Evolutionary conservation across 2,113 vertebrate genomes (phyloP).

Genomic region (Vicugna pacos): DNA sequence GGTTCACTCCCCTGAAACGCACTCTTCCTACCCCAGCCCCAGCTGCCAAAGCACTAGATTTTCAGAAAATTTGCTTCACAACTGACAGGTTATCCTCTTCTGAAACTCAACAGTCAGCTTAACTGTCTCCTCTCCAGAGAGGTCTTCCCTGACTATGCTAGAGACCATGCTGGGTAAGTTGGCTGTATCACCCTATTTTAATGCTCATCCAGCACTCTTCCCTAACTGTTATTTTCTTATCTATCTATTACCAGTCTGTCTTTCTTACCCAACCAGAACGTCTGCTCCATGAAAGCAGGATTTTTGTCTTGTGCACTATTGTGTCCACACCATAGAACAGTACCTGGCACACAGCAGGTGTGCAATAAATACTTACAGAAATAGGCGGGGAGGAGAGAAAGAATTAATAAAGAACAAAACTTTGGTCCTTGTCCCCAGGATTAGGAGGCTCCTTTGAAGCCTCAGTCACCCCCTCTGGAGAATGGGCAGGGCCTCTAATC

Average conservation of each 20-base stretch:
- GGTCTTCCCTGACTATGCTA: background rate
- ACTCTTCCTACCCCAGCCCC: background rate
- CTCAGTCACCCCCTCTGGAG: background rate
- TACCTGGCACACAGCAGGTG: background rate
- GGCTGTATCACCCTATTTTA: background rate
- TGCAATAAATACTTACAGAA: background rate
- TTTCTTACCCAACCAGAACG: background rate
- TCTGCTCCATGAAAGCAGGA: background rate
- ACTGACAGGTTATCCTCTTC: background rate
- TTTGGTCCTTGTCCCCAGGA: background rate
- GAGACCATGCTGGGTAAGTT: background rate
- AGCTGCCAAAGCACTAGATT: background rate
- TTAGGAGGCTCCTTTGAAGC: background rate
- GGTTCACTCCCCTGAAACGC: background rate
- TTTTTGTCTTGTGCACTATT: background rate
- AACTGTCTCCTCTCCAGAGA: background rate
- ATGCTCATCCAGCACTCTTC: background rate
- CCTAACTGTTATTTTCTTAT: background rate
- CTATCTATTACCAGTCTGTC: background rate
- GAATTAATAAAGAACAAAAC: constrained; percentile 33
- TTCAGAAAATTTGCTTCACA: background rate
- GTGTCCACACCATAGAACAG: background rate
- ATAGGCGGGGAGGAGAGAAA: background rate
- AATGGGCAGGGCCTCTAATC: background rate
- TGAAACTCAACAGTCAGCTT: background rate